Evolutionary conservation across 2,797 vertebrate species (phyloP), one percentile per base, ranked within the genome.

Genomic region (Crenichthys baileyi): DNA sequence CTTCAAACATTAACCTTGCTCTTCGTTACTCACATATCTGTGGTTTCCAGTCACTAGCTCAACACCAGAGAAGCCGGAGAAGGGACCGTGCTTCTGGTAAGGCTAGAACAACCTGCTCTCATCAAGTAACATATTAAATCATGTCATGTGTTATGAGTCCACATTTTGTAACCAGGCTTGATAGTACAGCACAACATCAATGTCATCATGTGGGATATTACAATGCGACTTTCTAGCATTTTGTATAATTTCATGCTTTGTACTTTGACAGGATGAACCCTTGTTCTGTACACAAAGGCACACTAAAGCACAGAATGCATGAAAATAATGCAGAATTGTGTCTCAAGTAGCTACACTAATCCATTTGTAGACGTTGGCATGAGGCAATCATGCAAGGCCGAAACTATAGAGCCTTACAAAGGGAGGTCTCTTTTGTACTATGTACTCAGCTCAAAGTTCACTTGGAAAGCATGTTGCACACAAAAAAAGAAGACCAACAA

Each of bases 1-100:
- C 58, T 81, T 92, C 76, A 84, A 79, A 84, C 72, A 83, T 82
- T 81, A 85, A 87, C 70, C 6, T 65, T 72, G 60, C 72, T 83
- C 68, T 77, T 85, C 78, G 70, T 83, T 73, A 53, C 63, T 82
- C 65, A 82, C 73, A 83, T 79, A 72, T 88, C 77, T 88, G 80
- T 81, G 82, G 88, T 89, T 90, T 88, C 3, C 65, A 79, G 55
- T 55, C 36, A 12, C 7, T 36, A 65, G 75, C 53, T 78, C 31
- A 0, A 29, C 29, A 46, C 48, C 79, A 73, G 70, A 68, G 71
- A 60, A 55, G 70, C 39, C 77, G 56, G 31, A 41, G 63, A 7
- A 53, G 22, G 61, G 8, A 50, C 74, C 44, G 18, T 46, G 58
- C 26, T 63, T 72, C 51, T 70, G 24, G 26, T 18, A 0, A 15